A percentile compares a stretch with the other conserved stretches of the same genome.
Evolutionary conservation across 2,888 invertebrate genomes (phyloP).

Genomic region (Ctenicera cuprea): DNA sequence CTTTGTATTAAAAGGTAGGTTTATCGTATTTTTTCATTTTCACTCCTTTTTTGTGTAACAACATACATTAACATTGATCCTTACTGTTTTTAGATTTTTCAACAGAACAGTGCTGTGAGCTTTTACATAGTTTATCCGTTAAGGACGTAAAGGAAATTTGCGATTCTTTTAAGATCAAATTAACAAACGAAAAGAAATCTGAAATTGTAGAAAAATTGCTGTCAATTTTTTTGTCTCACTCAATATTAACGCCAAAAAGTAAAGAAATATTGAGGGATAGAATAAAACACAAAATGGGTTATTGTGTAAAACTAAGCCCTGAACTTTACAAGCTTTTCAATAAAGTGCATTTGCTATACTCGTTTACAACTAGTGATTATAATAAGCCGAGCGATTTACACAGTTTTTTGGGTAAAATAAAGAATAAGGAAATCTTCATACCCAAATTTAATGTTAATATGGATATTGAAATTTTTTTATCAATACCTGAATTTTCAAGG

Average conservation of each 20-base stretch:
- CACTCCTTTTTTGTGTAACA: no score
- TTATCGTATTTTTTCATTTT: no score
- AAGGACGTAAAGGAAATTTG: constrained; percentile 56
- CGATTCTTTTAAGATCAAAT: constrained; percentile 53
- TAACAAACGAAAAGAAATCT: constrained; percentile 49
- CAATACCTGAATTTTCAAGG: constrained; percentile 61
- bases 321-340: constrained; percentile 59
- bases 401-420: constrained; percentile 55
- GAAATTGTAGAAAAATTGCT: constrained; percentile 56
- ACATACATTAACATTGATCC: constrained; percentile 60
- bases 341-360: constrained; percentile 62
- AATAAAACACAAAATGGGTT: constrained; percentile 61
- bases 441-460: constrained; percentile 59
- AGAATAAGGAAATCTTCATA: constrained; percentile 57
- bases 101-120: constrained; percentile 48
- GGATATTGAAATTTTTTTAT: constrained; percentile 61
- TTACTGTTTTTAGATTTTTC: constrained; percentile 56
- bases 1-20: no score
- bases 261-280: constrained; percentile 60
- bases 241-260: constrained; percentile 60
- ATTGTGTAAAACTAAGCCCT: constrained; percentile 61
- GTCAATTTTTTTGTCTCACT: constrained; percentile 59
- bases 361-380: constrained; percentile 62
- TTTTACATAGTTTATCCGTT: constrained; percentile 51
- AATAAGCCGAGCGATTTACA: constrained; percentile 59